Base-by-base conservation (phyloP, 2,113 vertebrate species). In the Eretmochelys imbricata region DNA sequence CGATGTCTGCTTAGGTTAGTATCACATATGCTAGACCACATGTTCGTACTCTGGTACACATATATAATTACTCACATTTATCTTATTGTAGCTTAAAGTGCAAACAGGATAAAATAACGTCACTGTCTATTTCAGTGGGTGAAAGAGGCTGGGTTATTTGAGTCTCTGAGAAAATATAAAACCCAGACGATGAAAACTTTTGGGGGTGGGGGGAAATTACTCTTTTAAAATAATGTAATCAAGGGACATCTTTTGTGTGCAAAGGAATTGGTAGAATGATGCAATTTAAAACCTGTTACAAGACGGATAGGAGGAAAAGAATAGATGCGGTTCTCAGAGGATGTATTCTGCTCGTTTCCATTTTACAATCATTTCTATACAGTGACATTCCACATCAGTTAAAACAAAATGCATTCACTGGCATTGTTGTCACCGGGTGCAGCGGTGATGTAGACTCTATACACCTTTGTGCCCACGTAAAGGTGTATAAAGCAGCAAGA, bases 21-120 rank as follows among this genome's bases (percentile, higher is more conserved):
- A 97, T 97, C 97, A 92, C 97, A 98, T 96, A 96, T 96, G 97
- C 97, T 96, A 85, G 97, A 97, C 98, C 98, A 97, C 98, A 96
- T 97, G 98, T 96, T 97, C 96, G 94, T 96, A 38, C 95, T 92
- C 97, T 96, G 96, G 96, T 97, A 79, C 88, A 81, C 16, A 89
- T 96, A 95, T 95, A 93, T 97, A 97, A 97, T 97, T 95, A 95
- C 91, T 91, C 95, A 96, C 97, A 96, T 98, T 97, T 93, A 96
- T 98, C 96, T 98, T 96, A 96, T 93, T 94, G 96, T 84, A 92
- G 97, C 96, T 97, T 97, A 94, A 97, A 97, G 95, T 72, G 94
- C 95, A 93, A 96, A 97, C 88, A 87, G 79, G 89, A 95, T 89
- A 95, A 97, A 97, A 95, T 88, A 92, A 94, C 87, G 46, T 55